phyloP scores from a whole-genome alignment of 2,888 invertebrate genomes.

The Amiota communis region DNA sequence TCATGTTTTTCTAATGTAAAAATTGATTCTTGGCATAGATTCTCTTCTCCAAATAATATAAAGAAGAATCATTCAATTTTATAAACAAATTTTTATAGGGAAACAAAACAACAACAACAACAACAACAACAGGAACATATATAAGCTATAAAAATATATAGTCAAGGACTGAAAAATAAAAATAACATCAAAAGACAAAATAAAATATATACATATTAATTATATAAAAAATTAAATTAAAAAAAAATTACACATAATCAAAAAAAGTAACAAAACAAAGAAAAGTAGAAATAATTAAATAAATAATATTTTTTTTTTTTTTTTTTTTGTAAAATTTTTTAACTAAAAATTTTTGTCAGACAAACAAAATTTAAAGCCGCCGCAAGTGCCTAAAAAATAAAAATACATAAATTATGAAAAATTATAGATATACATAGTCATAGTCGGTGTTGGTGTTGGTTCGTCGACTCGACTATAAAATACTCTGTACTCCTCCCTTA shows the following conservation, averaged over 20 bases:
- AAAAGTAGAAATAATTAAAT: neutral
- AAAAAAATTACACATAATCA: neutral
- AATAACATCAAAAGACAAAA: neutral
- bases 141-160: neutral
- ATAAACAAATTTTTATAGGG: too few relatives aligned
- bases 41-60: too few relatives aligned
- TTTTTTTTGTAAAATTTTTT: neutral
- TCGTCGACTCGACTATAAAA: too few relatives aligned
- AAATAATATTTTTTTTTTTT: neutral
- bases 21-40: too few relatives aligned
- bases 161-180: neutral
- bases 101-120: too few relatives aligned
- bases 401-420: too few relatives aligned
- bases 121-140: neutral
- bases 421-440: too few relatives aligned
- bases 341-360: neutral
- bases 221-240: neutral
- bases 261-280: neutral
- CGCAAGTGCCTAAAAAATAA: slow-evolving; percentile 2
- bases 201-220: neutral
- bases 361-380: slow-evolving; percentile 4
- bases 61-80: too few relatives aligned
- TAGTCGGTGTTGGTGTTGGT: too few relatives aligned
- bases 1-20: too few relatives aligned
- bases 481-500: too few relatives aligned